Evolutionary conservation across 2,797 vertebrate species (phyloP).

Genomic region (Luscinia luscinia): DNA sequence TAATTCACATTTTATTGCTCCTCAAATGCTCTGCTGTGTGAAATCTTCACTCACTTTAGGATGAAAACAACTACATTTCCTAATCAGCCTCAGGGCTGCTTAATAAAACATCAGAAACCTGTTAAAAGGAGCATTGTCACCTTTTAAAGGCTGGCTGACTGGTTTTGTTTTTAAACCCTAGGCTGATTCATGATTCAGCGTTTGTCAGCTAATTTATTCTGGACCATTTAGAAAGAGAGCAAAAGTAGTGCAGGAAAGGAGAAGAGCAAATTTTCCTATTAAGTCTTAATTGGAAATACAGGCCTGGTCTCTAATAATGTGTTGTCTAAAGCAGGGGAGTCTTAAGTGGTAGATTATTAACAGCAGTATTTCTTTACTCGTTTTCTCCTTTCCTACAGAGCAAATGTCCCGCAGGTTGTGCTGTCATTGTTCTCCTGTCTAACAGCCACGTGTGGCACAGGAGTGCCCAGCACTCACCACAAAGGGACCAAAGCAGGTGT

Average conservation of each 20-base stretch:
- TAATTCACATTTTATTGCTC: background rate
- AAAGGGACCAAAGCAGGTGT: background rate
- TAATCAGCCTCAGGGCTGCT: background rate
- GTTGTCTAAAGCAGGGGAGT: background rate
- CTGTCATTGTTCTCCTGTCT: background rate
- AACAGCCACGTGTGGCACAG: rapidly evolving
- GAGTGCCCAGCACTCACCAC: background rate
- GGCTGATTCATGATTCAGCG: background rate
- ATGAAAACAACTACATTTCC: background rate
- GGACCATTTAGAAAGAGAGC: background rate
- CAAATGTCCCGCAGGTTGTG: background rate
- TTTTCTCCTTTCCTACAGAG: background rate
- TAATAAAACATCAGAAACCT: constrained; percentile 17
- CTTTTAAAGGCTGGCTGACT: background rate
- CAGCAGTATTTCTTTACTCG: background rate
- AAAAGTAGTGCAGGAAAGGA: background rate
- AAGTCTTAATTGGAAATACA: background rate
- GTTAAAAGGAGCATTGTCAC: background rate
- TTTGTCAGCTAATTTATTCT: background rate
- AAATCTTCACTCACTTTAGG: background rate
- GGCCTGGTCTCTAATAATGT: background rate
- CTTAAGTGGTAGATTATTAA: background rate
- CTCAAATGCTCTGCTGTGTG: background rate
- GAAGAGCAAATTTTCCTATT: background rate
- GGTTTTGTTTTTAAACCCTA: background rate